Evolutionary conservation across 2,113 vertebrate genomes (phyloP).

Genomic region (Plestiodon gilberti): DNA sequence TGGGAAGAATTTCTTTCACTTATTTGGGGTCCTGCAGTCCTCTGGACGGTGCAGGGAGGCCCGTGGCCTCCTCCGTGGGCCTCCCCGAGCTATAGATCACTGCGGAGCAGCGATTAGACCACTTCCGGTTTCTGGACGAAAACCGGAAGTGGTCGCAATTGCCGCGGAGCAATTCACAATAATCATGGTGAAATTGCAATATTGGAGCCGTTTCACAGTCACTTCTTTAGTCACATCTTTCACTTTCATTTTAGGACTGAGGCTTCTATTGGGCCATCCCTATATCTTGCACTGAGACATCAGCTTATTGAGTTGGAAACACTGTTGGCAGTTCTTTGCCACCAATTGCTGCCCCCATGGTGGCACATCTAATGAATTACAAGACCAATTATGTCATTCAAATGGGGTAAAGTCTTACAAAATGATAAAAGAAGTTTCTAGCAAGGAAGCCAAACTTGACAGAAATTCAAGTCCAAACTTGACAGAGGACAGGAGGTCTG

Average conservation of each 20-base stretch:
- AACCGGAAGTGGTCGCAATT: no score
- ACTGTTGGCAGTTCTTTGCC: neutral
- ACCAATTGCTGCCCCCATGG: neutral
- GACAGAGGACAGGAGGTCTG: no score
- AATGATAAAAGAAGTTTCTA: neutral
- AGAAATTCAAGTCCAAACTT: no score
- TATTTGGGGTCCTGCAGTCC: no score
- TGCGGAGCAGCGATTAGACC: no score
- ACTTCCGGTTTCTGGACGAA: no score
- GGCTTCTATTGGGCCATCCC: neutral
- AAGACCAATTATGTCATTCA: neutral
- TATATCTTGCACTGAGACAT: neutral
- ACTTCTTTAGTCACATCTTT: neutral
- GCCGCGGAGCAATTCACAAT: no score
- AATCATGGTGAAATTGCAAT: neutral
- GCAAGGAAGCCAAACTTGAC: neutral
- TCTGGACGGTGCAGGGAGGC: no score
- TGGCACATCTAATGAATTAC: neutral
- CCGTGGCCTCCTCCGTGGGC: no score
- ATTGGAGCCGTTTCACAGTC: neutral
- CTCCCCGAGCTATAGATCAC: no score
- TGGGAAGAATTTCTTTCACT: no score
- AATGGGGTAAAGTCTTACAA: neutral
- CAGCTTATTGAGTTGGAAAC: neutral
- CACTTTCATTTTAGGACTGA: neutral